These are phyloP conservation scores for Drosophila eohydei DNA, from an alignment of 2,888 invertebrate genomes.

Conservation along the genomic window DNA sequence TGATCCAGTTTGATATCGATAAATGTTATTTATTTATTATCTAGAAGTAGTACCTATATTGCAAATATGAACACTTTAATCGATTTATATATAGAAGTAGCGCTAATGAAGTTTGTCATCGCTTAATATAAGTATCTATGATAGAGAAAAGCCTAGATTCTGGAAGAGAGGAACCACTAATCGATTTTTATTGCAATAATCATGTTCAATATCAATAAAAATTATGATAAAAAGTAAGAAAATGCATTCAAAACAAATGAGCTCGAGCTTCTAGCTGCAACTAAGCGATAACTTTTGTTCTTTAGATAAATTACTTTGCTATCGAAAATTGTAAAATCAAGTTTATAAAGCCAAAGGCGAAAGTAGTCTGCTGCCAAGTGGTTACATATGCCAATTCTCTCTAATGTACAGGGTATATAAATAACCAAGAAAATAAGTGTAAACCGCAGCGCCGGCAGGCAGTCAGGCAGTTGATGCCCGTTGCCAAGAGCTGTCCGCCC, in stretches of 20 bases:
- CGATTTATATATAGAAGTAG: no score
- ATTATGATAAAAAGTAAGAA: no score
- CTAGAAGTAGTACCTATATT: no score
- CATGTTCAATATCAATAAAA: no score
- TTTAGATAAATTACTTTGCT: not conserved
- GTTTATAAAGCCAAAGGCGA: not conserved
- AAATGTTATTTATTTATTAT: no score
- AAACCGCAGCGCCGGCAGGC: constrained; percentile 38
- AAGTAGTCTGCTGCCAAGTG: not conserved
- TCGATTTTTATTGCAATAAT: no score
- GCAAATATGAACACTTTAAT: no score
- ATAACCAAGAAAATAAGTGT: not conserved
- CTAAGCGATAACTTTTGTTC: not conserved
- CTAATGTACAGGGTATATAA: constrained; percentile 11
- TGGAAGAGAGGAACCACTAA: no score
- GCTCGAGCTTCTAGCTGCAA: not conserved
- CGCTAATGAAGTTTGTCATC: no score
- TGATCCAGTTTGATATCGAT: not conserved
- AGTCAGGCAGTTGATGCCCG: constrained; percentile 25
- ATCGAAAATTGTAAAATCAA: not conserved
- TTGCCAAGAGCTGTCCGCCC: constrained; percentile 66
- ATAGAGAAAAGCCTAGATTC: no score
- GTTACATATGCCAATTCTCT: not conserved
- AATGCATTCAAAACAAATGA: not conserved
- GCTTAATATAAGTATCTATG: no score